Evolutionary conservation across 2,113 vertebrate genomes (phyloP), one percentile per base, ranked within the genome.

Genomic region (Pionites leucogaster): DNA sequence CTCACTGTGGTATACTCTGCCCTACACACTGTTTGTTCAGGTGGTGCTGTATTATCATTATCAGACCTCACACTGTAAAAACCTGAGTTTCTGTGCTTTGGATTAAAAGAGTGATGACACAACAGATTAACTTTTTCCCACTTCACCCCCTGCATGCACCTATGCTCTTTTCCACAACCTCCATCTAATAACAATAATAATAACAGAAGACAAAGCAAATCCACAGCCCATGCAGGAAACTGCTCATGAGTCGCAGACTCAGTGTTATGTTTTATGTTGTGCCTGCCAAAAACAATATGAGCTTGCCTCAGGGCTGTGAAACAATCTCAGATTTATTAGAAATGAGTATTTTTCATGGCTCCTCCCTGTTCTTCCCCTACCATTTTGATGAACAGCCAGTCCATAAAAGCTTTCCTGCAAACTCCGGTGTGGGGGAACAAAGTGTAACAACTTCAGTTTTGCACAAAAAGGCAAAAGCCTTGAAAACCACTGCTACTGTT

Each of bases 61-160:
- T 90, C 94, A 94, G 96, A 91, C 95, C 95, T 97, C 94, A 96
- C 88, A 89, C 88, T 80, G 64, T 39, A 97, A 92, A 92, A 89
- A 55, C 10, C 89, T 11, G 52, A 89, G 44, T 79, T 90, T 95
- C 93, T 97, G 19, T 17, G 69, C 47, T 98, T 95, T 95, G 95
- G 92, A 90, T 97, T 95, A 93, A 93, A 93, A 94, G 86, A 82
- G 74, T 81, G 95, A 96, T 97, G 97, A 96, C 91, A 96, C 9
- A 6, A 94, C 89, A 97, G 89, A 97, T 98, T 96, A 98, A 96
- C 95, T 97, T 96, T 92, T 97, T 97, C 92, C 92, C 96, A 31
- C 88, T 96, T 92, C 88, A 87, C 69, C 75, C 35, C 44, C 69
- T 91, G 27, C 52, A 23, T 0, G 19, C 87, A 84, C 47, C 72